These are phyloP conservation scores for Coluber constrictor DNA, from an alignment of 2,797 vertebrate species.

Conservation along the genomic window DNA sequence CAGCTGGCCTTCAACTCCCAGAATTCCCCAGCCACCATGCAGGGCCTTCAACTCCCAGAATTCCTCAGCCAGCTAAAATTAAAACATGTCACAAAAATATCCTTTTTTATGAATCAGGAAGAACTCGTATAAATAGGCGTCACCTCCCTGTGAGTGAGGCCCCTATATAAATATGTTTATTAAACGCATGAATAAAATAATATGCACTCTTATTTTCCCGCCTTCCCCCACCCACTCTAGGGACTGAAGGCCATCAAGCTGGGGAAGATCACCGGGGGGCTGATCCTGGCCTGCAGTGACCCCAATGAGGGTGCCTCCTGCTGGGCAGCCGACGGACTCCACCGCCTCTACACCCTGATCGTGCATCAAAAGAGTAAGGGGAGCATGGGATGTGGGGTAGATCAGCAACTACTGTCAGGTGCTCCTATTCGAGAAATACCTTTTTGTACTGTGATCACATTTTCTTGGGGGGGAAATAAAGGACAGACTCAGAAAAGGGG, in stretches of 20 bases:
- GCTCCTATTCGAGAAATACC: not conserved
- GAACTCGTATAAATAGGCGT: not conserved
- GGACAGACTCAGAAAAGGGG: not conserved
- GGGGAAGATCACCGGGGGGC: not conserved
- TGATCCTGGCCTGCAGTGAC: slow-evolving; percentile 1
- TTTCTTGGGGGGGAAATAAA: not conserved
- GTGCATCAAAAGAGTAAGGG: not conserved
- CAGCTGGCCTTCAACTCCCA: not conserved
- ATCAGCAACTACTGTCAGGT: not conserved
- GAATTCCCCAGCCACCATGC: not conserved
- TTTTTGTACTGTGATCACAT: not conserved
- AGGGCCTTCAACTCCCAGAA: no score
- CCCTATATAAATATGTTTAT: not conserved
- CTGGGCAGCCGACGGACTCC: not conserved
- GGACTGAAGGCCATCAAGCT: slow-evolving; percentile 9
- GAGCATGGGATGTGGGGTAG: not conserved
- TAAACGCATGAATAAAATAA: not conserved
- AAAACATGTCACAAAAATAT: not conserved
- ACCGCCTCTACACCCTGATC: slow-evolving; percentile 15
- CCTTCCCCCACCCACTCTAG: not conserved
- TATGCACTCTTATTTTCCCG: not conserved
- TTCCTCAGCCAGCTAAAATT: not conserved
- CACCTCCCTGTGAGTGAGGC: no score
- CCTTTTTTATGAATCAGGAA: no score
- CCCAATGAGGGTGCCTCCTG: not conserved